Base-by-base conservation (phyloP, 2,888 invertebrate species). In the Odontothrips loti region DNA sequence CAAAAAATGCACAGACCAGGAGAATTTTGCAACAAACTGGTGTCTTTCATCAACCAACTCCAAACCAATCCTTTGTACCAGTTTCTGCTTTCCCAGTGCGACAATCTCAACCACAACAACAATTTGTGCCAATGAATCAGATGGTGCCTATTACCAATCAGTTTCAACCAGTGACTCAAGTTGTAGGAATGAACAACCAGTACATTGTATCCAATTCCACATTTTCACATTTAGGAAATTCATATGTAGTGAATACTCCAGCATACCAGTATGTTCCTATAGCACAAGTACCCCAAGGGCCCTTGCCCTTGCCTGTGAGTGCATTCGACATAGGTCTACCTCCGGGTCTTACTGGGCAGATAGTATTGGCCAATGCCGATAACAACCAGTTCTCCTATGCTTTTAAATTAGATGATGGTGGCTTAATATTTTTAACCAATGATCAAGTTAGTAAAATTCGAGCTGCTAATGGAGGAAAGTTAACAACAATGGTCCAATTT, bases 371-470 rank as follows among this genome's bases (percentile, higher is more conserved):
- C 34, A 51, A 81, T 34, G 82, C 80, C 12, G 82, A 82, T 79
- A 81, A 79, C 81, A 82, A 82, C 29, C 80, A 78, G 63, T 82
- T 81, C 75, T 81, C 82, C 83, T 88, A 87, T 81, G 87, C 87
- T 11, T 84, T 87, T 51, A 86, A 87, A n/a, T 82, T 88, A 20
- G 87, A 87, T 0, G 87, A 87, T 79, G 88, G 88, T 0, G 86
- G 87, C 82, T 87, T 87, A 82, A 84, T 88, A 0, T 87, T 87
- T 51, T 85, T 88, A 0, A 87, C 87, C 1, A 86, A 86, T 4
- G 87, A 87, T 81, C 88, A 88, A 81, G 86, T 88, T 1, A 87
- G 87, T 0, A 87, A 87, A 82, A 87, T 88, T 48, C 85, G 88
- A 80, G 87, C 87, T n/a, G 87, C 87, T 0, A 87, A 87, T 82